These are phyloP conservation scores for Limnephilus lunatus DNA, from an alignment of 2,888 invertebrate species.

Conservation along the genomic window DNA sequence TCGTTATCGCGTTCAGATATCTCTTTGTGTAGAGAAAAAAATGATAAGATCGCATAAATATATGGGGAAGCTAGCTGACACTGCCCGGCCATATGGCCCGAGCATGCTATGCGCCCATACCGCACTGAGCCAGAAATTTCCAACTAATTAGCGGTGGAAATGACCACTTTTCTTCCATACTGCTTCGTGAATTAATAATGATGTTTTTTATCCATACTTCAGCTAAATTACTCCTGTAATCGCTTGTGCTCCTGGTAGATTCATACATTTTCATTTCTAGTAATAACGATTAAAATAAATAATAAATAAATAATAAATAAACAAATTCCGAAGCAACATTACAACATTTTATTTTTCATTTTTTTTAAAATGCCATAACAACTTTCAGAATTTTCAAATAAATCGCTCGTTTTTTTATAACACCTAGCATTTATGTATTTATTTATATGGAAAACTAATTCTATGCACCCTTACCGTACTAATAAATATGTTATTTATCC, in stretches of 20 bases:
- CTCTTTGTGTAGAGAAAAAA: conserved; percentile 65
- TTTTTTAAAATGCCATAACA: too few relatives aligned
- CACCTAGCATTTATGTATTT: too few relatives aligned
- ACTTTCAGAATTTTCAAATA: too few relatives aligned
- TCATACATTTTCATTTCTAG: background rate
- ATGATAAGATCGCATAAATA: conserved; percentile 66
- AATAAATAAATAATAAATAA: too few relatives aligned
- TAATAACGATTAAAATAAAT: too few relatives aligned
- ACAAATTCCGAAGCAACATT: too few relatives aligned
- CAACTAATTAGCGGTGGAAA: conserved; percentile 35
- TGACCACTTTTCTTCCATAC: conserved; percentile 14
- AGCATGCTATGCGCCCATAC: conserved; percentile 48
- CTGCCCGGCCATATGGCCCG: conserved; percentile 62
- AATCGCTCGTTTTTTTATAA: too few relatives aligned
- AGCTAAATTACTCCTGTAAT: background rate
- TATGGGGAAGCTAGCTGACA: conserved; percentile 59
- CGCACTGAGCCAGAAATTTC: conserved; percentile 47
- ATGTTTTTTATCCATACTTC: background rate
- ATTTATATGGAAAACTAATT: background rate
- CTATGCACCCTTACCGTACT: background rate
- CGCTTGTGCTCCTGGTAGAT: background rate
- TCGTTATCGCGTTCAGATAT: conserved; percentile 65
- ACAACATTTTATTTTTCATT: too few relatives aligned
- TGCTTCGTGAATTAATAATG: background rate
- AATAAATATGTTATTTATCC: too few relatives aligned